Evolutionary conservation across 2,888 invertebrate species (phyloP).

Genomic region (Ptilodon capucinus): DNA sequence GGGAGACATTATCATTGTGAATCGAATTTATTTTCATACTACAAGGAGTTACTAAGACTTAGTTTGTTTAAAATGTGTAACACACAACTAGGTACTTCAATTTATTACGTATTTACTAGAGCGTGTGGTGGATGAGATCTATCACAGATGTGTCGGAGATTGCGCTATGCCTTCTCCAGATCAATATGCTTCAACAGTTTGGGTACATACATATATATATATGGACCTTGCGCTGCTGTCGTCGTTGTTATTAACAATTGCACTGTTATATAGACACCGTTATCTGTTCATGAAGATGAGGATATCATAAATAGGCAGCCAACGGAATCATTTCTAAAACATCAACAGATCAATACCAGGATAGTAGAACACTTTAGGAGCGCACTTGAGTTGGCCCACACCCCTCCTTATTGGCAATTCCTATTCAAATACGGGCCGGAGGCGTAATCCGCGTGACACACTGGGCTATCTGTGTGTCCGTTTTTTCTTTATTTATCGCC

Average conservation of each 20-base stretch:
- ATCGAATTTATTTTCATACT: neutral
- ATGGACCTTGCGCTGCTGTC: too few relatives aligned
- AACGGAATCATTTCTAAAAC: too few relatives aligned
- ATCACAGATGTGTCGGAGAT: too few relatives aligned
- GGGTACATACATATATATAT: too few relatives aligned
- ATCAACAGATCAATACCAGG: conserved; percentile 63
- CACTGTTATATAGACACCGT: too few relatives aligned
- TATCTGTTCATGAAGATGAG: too few relatives aligned
- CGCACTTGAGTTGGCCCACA: conserved; percentile 54
- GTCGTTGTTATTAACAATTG: too few relatives aligned
- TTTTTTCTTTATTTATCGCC: conserved; percentile 74
- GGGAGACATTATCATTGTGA: neutral
- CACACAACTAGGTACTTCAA: neutral
- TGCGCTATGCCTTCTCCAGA: too few relatives aligned
- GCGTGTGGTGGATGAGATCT: too few relatives aligned
- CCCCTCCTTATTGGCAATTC: conserved; percentile 73
- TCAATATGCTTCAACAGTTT: too few relatives aligned
- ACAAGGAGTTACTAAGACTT: neutral
- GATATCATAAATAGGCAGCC: too few relatives aligned
- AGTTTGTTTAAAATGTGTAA: neutral
- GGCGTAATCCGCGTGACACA: conserved; percentile 74
- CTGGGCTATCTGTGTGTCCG: conserved; percentile 70
- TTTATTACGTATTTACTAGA: neutral
- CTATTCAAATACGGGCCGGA: conserved; percentile 74
- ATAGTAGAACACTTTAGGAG: conserved; percentile 56